Percentiles rank a stretch among this genome's conserved stretches.
These are phyloP conservation scores for Mixornis gularis DNA, from an alignment of 2,113 vertebrate species.

Conservation along the genomic window DNA sequence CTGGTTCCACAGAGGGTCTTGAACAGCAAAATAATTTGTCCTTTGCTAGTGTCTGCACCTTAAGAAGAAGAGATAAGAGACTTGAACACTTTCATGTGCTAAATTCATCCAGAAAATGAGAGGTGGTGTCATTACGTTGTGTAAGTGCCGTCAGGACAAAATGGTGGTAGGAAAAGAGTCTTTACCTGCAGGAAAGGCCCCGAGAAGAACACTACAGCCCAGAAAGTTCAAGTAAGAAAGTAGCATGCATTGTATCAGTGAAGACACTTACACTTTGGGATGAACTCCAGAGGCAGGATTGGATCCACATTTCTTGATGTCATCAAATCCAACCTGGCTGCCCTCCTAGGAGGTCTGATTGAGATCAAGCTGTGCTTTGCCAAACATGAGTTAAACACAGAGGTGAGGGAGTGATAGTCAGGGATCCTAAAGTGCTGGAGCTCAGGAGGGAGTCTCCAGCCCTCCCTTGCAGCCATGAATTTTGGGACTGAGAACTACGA, in stretches of 20 bases:
- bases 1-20: neutral
- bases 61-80: neutral
- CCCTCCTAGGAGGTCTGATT: slow-evolving; percentile 23
- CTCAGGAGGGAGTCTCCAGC: neutral
- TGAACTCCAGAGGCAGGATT: neutral
- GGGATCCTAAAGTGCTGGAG: neutral
- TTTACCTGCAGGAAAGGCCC: neutral
- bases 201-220: accelerated
- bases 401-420: neutral
- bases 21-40: neutral
- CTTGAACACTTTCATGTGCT: neutral
- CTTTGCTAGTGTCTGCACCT: neutral
- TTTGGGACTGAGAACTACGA: neutral
- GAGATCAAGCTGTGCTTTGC: slow-evolving; percentile 12
- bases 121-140: neutral
- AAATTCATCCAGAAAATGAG: neutral
- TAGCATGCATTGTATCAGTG: neutral
- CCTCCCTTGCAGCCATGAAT: neutral
- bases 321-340: slow-evolving; percentile 21
- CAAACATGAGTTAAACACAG: slow-evolving; percentile 4
- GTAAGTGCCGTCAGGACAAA: neutral
- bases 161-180: neutral
- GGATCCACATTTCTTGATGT: neutral
- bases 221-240: neutral
- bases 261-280: neutral